phyloP scores from a whole-genome alignment of 2,113 vertebrate genomes.

The Echinops telfairi region DNA sequence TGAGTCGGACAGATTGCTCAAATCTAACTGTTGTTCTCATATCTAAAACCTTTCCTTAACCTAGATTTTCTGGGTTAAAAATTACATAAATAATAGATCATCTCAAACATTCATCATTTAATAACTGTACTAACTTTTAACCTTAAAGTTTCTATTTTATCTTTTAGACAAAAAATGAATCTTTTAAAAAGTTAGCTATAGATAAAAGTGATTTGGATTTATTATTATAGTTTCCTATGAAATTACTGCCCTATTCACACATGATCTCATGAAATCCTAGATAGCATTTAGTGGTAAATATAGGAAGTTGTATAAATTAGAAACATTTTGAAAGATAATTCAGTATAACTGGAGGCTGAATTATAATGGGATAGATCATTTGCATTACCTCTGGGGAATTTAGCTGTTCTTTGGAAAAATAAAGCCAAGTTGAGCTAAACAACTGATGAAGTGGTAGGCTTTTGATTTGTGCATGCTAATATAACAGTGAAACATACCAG shows the following conservation, averaged over 20 bases:
- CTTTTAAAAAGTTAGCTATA: not conserved
- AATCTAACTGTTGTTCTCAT: slow-evolving; percentile 36
- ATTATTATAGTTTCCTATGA: no score
- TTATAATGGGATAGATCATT: not conserved
- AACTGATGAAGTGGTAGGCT: not conserved
- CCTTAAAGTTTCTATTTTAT: not conserved
- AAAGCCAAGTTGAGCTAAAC: not conserved
- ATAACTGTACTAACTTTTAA: not conserved
- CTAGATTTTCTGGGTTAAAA: not conserved
- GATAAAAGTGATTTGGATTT: not conserved
- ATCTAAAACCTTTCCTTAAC: slow-evolving; percentile 7
- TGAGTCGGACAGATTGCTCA: not conserved
- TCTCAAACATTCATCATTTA: not conserved
- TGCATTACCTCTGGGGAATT: not conserved
- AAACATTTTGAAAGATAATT: not conserved
- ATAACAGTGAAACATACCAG: not conserved
- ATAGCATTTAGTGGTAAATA: not conserved
- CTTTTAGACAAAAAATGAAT: not conserved
- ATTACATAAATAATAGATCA: not conserved
- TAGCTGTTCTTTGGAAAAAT: not conserved
- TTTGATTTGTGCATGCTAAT: not conserved
- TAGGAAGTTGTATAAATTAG: no score
- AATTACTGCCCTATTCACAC: not conserved
- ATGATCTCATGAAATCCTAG: not conserved
- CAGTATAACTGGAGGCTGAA: not conserved